Evolutionary conservation across 2,797 vertebrate species (phyloP), one percentile per base, ranked within the genome.

Genomic region (Cuculus canorus): DNA sequence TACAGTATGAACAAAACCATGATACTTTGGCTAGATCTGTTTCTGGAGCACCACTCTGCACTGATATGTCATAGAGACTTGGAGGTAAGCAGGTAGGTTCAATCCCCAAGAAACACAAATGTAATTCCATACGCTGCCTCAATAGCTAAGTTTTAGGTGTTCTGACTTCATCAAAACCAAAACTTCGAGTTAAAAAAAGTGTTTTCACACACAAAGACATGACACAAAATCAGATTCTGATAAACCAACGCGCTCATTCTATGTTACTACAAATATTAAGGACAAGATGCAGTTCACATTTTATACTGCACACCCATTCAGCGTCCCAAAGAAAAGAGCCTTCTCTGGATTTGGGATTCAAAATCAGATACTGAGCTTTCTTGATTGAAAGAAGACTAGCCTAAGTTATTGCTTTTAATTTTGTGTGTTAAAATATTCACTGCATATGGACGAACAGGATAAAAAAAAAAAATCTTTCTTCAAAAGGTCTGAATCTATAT

Each of bases 401-500:
- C 4, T 57, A 2, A 0, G 48, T 73, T 37, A 64, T 22, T 2
- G 0, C 16, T 56, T 73, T 32, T 61, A 56, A 47, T 0, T 28
- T 65, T 65, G 25, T 43, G 6, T 30, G 24, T 61, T 69, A 21
- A 33, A 69, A 32, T 60, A 48, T 43, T 70, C 11, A 5, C 4
- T 17, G 11, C 10, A 12, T 75, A 82, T 21, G 24, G 39, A 48
- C 30, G 12, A 63, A 10, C 19, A 54, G 59, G 27, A 5, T 35
- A 27, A 77, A 81, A 56, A 72, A 47, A 17, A 17, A 47, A 17
- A 17, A 9, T 16, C 25, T 47, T n/a, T 18, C 0, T 22, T 52
- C 16, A 19, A 19, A 57, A 57, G 10, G 3, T 47, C 50, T 48
- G 30, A 78, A 64, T 30, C 48, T 48, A 3, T 43, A 12, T 8